Evolutionary conservation across 2,797 vertebrate species (phyloP).

Genomic region (Sebastes nivosus): DNA sequence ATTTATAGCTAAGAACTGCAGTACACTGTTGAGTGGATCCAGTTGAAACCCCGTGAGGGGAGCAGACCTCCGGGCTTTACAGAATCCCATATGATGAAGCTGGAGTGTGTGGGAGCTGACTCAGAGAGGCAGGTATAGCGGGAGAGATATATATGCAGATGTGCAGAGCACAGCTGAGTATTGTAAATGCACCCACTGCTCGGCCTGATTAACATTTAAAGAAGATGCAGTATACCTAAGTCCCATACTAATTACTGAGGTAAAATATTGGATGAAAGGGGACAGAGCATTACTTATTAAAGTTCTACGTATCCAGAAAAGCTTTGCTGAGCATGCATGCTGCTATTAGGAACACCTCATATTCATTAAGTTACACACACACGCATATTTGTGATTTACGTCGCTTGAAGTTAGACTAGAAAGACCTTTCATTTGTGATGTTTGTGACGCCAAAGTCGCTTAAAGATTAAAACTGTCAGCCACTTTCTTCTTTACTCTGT

Average conservation of each 20-base stretch:
- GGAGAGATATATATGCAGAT: constrained; percentile 21
- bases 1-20: not conserved
- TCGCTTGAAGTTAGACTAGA: not conserved
- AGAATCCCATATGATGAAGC: not conserved
- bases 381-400: not conserved
- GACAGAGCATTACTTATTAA: constrained; percentile 38
- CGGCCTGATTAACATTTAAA: constrained; percentile 52
- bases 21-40: not conserved
- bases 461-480: not conserved
- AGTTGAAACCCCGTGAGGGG: not conserved
- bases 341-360: constrained; percentile 31
- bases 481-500: not conserved
- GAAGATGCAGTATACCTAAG: constrained; percentile 21
- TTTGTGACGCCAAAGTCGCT: not conserved
- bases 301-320: constrained; percentile 10
- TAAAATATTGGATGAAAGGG: constrained; percentile 26
- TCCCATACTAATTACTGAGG: constrained; percentile 41
- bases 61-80: constrained; percentile 9
- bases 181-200: constrained; percentile 39
- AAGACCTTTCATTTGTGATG: not conserved
- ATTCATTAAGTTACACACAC: constrained; percentile 13
- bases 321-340: constrained; percentile 40
- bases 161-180: not conserved
- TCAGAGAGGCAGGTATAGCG: not conserved
- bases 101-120: constrained; percentile 9